These are phyloP conservation scores for Valencia hispanica DNA, from an alignment of 2,797 vertebrate genomes.

Conservation along the genomic window DNA sequence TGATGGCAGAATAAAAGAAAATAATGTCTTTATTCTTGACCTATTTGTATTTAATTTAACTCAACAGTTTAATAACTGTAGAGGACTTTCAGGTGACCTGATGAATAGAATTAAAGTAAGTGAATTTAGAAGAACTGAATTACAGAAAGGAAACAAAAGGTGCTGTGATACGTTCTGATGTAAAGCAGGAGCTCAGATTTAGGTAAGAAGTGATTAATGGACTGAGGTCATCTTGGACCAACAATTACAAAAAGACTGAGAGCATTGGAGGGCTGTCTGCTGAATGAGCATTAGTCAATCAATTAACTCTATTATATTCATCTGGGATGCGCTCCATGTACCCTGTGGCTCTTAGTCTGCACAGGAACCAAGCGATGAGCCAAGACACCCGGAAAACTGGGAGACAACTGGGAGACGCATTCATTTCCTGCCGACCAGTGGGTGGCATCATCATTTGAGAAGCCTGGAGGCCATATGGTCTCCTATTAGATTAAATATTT, in stretches of 20 bases:
- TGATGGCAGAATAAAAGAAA: not conserved
- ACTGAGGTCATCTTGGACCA: constrained; percentile 62
- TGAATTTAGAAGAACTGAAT: constrained; percentile 14
- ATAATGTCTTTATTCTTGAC: not conserved
- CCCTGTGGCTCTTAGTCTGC: constrained; percentile 42
- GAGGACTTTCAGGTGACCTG: constrained; percentile 16
- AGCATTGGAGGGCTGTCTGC: constrained; percentile 58
- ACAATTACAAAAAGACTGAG: constrained; percentile 54
- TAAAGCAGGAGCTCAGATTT: constrained; percentile 49
- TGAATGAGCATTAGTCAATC: constrained; percentile 68
- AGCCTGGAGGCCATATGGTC: constrained; percentile 43
- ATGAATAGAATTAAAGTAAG: constrained; percentile 19
- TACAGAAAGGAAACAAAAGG: constrained; percentile 40
- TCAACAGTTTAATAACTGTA: not conserved
- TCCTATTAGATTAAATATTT: constrained; percentile 33
- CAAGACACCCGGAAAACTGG: constrained; percentile 49
- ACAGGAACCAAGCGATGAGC: constrained; percentile 29
- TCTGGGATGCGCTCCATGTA: constrained; percentile 76
- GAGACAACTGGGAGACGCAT: constrained; percentile 49
- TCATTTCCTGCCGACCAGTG: constrained; percentile 53
- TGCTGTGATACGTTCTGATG: constrained; percentile 34
- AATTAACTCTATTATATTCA: constrained; percentile 77
- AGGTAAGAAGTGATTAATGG: constrained; percentile 59
- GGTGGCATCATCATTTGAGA: constrained; percentile 53
- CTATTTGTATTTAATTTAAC: not conserved